phyloP scores from a whole-genome alignment of 1,140 invertebrate species.

The Pemphigus obesinymphae region DNA sequence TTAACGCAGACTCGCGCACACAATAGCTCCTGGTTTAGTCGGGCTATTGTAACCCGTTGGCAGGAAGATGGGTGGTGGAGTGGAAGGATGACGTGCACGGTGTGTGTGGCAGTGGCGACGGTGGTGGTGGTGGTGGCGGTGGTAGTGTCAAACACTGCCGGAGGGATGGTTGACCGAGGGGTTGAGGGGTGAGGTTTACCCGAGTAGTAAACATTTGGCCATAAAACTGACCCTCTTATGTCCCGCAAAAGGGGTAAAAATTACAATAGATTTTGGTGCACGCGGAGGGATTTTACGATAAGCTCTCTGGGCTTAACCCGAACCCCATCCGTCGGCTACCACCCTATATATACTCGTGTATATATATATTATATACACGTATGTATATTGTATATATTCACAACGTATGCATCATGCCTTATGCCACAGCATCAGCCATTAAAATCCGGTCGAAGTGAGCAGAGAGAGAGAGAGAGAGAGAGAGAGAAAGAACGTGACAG shows the following conservation, averaged over 20 bases:
- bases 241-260: slow-evolving; percentile 41
- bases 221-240: slow-evolving; percentile 42
- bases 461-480: background rate
- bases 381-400: no score
- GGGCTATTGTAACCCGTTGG: slow-evolving; percentile 36
- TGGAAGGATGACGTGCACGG: background rate
- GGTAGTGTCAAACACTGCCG: slow-evolving; percentile 29
- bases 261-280: slow-evolving; percentile 40
- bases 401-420: slow-evolving; percentile 27
- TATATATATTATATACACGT: no score
- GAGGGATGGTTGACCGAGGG: slow-evolving; percentile 26
- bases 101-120: background rate
- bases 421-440: slow-evolving; percentile 40
- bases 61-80: background rate
- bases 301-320: slow-evolving; percentile 37
- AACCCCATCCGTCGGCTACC: background rate
- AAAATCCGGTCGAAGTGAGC: slow-evolving; percentile 33
- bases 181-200: slow-evolving; percentile 39
- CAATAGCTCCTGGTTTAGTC: slow-evolving; percentile 15
- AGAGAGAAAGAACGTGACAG: background rate
- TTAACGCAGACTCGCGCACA: background rate
- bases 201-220: slow-evolving; percentile 42
- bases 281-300: slow-evolving; percentile 34
- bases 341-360: no score
- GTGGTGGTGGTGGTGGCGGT: background rate